A percentile compares a stretch with the other conserved stretches of the same genome.
phyloP scores from a whole-genome alignment of 2,888 invertebrate genomes.

The Mimachlamys varia region DNA sequence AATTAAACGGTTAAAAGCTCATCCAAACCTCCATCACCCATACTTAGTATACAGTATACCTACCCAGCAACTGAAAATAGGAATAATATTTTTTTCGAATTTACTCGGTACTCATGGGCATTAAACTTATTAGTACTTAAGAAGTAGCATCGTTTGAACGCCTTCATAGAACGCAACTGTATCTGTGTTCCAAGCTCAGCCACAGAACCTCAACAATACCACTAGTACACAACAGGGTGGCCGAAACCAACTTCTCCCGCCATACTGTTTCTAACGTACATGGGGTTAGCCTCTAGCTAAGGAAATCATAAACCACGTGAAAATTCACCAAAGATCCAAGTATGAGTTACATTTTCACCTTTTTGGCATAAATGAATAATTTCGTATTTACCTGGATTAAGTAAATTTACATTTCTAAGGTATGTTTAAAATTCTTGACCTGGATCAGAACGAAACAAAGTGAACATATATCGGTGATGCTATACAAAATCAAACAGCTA shows the following conservation, averaged over 20 bases:
- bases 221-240: not conserved
- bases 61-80: no score
- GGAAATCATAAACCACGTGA: not conserved
- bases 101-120: no score
- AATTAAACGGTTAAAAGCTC: no score
- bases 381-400: constrained; percentile 2
- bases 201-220: not conserved
- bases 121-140: no score
- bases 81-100: no score
- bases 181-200: no score
- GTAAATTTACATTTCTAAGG: not conserved
- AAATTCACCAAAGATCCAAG: not conserved
- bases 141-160: no score
- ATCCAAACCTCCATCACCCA: no score
- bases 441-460: not conserved
- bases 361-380: constrained; percentile 24
- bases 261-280: not conserved
- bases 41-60: no score
- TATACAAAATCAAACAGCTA: not conserved
- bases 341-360: not conserved
- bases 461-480: not conserved
- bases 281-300: not conserved
- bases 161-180: no score
- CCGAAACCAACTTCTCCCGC: not conserved
- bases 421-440: not conserved